phyloP scores from a whole-genome alignment of 2,888 invertebrate species.

The Caenorhabditis sp. region DNA sequence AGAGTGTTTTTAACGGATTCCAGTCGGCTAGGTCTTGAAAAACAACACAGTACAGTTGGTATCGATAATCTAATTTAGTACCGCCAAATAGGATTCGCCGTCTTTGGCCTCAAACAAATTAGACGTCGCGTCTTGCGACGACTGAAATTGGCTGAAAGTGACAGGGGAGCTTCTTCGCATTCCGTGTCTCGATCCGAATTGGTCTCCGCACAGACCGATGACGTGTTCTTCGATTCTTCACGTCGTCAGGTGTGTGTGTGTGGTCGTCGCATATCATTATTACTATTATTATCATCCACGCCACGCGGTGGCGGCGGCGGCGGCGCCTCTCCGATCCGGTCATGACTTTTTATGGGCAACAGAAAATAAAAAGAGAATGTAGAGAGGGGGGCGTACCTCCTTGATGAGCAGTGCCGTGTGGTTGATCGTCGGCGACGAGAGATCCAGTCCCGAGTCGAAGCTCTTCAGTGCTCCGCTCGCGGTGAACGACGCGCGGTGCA shows the following conservation, averaged over 20 bases:
- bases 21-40: too few relatives aligned
- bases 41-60: too few relatives aligned
- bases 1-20: too few relatives aligned
- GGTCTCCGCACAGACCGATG: conserved; percentile 5
- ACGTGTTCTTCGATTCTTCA: not conserved
- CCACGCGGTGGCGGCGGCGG: too few relatives aligned
- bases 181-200: not conserved
- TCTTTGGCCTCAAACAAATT: too few relatives aligned
- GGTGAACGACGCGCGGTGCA: conserved; percentile 49
- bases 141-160: too few relatives aligned
- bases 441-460: conserved; percentile 66
- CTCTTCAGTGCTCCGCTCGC: conserved; percentile 34
- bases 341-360: conserved; percentile 35
- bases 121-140: too few relatives aligned
- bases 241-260: not conserved
- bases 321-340: conserved; percentile 5
- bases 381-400: conserved; percentile 67
- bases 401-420: conserved; percentile 67
- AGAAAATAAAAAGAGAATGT: too few relatives aligned
- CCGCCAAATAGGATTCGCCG: too few relatives aligned
- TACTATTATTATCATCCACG: not conserved
- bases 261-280: conserved; percentile 1
- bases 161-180: not conserved
- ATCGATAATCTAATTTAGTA: too few relatives aligned
- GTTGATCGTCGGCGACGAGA: conserved; percentile 65